Conservation (phyloP, 2,888 invertebrate genomes). For the Shargacucullia verbasci region DNA sequence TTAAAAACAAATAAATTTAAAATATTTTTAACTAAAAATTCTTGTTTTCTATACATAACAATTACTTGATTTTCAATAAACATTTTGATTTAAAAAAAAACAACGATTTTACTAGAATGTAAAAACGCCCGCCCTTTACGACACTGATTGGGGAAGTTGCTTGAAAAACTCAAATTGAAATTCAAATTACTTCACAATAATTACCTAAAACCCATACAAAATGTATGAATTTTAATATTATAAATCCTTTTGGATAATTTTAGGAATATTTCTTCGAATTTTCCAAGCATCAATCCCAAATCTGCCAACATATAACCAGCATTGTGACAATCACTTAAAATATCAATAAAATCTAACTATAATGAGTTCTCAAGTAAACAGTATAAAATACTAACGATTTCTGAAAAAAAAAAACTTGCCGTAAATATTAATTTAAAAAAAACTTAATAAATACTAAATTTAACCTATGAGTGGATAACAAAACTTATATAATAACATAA, state of each 20-base stretch:
- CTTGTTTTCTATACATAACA: too few relatives aligned
- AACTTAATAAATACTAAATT: conserved; percentile 61
- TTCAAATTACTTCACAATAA: too few relatives aligned
- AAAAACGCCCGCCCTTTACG: conserved; percentile 20
- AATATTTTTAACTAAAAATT: too few relatives aligned
- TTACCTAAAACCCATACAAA: too few relatives aligned
- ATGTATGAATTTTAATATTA: too few relatives aligned
- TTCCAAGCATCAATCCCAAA: conserved; percentile 28
- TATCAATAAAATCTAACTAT: conserved; percentile 57
- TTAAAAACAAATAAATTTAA: too few relatives aligned
- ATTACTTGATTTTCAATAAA: conserved; percentile 15
- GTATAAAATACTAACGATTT: conserved; percentile 65
- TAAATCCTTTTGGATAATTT: background rate
- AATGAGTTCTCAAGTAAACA: conserved; percentile 66
- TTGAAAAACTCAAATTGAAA: conserved; percentile 4
- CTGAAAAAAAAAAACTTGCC: conserved; percentile 40
- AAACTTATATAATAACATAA: conserved; percentile 47
- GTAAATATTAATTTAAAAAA: conserved; percentile 48
- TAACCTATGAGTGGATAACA: conserved; percentile 71
- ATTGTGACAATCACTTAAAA: conserved; percentile 43
- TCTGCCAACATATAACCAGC: conserved; percentile 13
- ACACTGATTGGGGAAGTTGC: conserved; percentile 4
- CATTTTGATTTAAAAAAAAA: conserved; percentile 45
- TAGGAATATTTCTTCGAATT: background rate
- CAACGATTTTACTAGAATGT: conserved; percentile 18